Conservation (phyloP, 2,797 vertebrate genomes). For the Falco biarmicus region DNA sequence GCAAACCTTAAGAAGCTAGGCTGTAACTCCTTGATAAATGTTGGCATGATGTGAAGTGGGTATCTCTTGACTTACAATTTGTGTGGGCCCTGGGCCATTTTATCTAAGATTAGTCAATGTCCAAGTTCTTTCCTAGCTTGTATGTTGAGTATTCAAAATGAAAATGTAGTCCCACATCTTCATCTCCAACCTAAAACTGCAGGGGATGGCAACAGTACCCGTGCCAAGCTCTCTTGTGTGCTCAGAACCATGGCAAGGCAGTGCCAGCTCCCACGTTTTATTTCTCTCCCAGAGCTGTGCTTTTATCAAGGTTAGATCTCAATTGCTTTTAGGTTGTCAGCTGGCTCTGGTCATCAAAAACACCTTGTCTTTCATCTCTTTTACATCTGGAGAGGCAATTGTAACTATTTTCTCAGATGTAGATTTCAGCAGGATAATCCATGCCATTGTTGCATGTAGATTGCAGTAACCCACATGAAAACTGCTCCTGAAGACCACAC, state of each 20-base stretch:
- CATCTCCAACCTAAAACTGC: background rate
- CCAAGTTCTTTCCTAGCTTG: background rate
- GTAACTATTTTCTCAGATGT: background rate
- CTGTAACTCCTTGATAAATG: background rate
- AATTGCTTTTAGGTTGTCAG: background rate
- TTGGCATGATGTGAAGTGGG: background rate
- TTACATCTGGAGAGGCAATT: conserved; percentile 19
- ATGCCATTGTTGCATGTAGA: background rate
- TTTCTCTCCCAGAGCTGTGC: background rate
- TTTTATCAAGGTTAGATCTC: background rate
- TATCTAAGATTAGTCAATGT: background rate
- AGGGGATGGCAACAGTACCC: background rate
- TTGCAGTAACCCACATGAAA: conserved; percentile 31
- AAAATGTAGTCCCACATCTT: background rate
- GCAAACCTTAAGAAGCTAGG: background rate
- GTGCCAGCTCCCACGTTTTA: fast-evolving
- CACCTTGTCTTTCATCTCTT: conserved; percentile 27
- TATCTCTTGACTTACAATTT: background rate
- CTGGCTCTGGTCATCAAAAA: conserved; percentile 23
- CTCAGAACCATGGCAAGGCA: background rate
- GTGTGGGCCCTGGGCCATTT: background rate
- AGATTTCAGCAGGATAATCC: conserved; percentile 1
- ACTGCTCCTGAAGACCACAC: conserved; percentile 50
- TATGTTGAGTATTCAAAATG: background rate
- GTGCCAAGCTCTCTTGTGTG: background rate